A percentile compares a stretch with the other conserved stretches of the same genome.
Evolutionary conservation across 2,888 invertebrate species (phyloP).

Genomic region (Phyllotreta cruciferae): DNA sequence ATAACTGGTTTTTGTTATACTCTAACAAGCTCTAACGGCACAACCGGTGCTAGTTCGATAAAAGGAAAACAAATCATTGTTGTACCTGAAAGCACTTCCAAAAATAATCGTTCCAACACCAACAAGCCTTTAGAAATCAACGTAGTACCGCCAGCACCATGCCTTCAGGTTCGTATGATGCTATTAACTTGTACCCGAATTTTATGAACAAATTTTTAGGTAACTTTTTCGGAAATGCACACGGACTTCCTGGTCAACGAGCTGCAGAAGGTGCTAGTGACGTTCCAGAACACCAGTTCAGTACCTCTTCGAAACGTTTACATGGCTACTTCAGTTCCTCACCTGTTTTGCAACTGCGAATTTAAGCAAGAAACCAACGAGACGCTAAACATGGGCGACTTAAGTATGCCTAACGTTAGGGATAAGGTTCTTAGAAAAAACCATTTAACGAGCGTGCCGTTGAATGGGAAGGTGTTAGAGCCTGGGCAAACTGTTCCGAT

Average conservation of each 20-base stretch:
- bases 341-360: slow-evolving; percentile 61
- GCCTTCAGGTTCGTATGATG: slow-evolving; percentile 70
- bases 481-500: slow-evolving; percentile 63
- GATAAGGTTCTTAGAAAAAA: slow-evolving; percentile 58
- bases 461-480: slow-evolving; percentile 62
- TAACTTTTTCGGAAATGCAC: slow-evolving; percentile 73
- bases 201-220: slow-evolving; percentile 59
- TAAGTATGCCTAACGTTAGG: slow-evolving; percentile 46
- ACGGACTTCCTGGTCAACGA: slow-evolving; percentile 77
- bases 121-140: slow-evolving; percentile 76
- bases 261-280: slow-evolving; percentile 71
- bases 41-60: slow-evolving; percentile 61
- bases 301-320: slow-evolving; percentile 69
- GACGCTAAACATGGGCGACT: slow-evolving; percentile 39
- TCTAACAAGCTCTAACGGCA: slow-evolving; percentile 51
- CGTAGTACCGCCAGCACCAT: slow-evolving; percentile 81
- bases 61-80: slow-evolving; percentile 67
- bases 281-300: slow-evolving; percentile 74
- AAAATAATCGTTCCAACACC: slow-evolving; percentile 50
- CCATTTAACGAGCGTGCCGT: slow-evolving; percentile 58
- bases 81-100: slow-evolving; percentile 53
- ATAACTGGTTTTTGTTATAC: slow-evolving; percentile 71
- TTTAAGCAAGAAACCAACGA: slow-evolving; percentile 41
- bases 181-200: slow-evolving; percentile 5
- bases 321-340: slow-evolving; percentile 74